phyloP scores from a whole-genome alignment of 2,888 invertebrate genomes.

The Conops quadrifasciatus region DNA sequence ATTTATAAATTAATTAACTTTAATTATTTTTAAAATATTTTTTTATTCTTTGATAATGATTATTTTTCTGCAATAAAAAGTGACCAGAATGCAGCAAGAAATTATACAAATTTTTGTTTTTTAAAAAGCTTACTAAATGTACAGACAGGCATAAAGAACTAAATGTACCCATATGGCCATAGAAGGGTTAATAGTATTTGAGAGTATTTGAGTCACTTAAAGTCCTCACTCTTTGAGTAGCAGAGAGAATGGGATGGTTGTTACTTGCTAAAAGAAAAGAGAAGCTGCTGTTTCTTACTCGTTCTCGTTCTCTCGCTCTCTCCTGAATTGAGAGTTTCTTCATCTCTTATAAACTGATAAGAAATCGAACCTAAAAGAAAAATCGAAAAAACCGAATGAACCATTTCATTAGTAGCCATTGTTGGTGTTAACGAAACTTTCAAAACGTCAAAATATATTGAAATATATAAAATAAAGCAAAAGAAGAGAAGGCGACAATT shows the following conservation, averaged over 20 bases:
- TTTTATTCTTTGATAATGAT: slow-evolving; percentile 18
- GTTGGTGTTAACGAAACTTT: background rate
- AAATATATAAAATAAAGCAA: slow-evolving; percentile 4
- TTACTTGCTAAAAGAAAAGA: too few species aligned
- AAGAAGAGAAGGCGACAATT: slow-evolving; percentile 19
- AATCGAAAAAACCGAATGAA: background rate
- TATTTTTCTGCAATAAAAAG: slow-evolving; percentile 4
- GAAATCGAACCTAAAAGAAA: slow-evolving; percentile 9
- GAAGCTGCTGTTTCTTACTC: too few species aligned
- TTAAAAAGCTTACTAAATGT: background rate
- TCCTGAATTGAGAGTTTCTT: too few species aligned
- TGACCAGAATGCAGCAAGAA: background rate
- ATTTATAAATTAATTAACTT: slow-evolving; percentile 21
- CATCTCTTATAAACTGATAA: slow-evolving; percentile 16
- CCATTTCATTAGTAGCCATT: slow-evolving; percentile 1
- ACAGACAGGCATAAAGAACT: background rate
- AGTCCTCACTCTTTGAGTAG: too few species aligned
- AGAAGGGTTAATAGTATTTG: too few species aligned
- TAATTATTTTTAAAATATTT: slow-evolving; percentile 26
- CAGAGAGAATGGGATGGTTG: too few species aligned
- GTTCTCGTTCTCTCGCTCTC: background rate
- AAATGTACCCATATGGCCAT: background rate
- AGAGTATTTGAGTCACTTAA: too few species aligned
- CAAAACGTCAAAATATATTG: slow-evolving; percentile 18
- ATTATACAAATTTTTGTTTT: background rate